Base-by-base conservation (phyloP, 2,797 vertebrate genomes). In the Gallinago stenura region DNA sequence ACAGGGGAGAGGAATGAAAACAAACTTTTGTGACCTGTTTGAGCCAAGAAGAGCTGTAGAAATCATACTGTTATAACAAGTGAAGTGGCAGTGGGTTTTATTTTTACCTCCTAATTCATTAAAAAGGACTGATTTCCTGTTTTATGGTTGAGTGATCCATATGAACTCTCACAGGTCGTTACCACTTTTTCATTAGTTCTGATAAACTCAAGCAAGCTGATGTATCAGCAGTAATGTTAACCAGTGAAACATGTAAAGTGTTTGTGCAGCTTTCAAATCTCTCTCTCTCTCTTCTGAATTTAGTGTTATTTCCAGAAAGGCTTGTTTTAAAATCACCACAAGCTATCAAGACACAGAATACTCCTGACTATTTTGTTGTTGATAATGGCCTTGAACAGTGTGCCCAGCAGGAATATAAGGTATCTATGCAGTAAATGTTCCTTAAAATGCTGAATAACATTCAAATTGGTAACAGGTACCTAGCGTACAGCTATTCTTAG, bases 231-330 rank as follows among this genome's bases (percentile, higher is more conserved):
- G 45, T 53, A 28, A 28, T 8, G 7, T 58, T 93, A 48, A 53
- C 83, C 24, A 43, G 11, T 60, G 43, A 85, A 89, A 71, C 0
- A 1, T 64, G 22, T 16, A 6, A 72, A 50, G 12, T 73, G 18
- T 68, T 85, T 39, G 2, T 48, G 11, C 11, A 60, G 31, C 20
- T 64, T 37, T 25, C 30, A 89, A 66, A 70, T 45, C 57, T 80
- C 3, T 65, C 65, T 43, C 68, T 43, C 93, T 93, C 19, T 82
- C 48, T 65, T 61, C 70, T 83, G 25, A 83, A 89, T 60, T 56
- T 66, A 99, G 99, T 99, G 89, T 97, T 99, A 39, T 99, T 99
- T 97, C 99, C 99, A 8, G 98, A 98, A 60, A 97, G 70, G 82
- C 60, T 99, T 89, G 95, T 94, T 48, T 65, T 98, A 43, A 98